phyloP scores from a whole-genome alignment of 1,140 invertebrate genomes.

The Vollenhovia emeryi region DNA sequence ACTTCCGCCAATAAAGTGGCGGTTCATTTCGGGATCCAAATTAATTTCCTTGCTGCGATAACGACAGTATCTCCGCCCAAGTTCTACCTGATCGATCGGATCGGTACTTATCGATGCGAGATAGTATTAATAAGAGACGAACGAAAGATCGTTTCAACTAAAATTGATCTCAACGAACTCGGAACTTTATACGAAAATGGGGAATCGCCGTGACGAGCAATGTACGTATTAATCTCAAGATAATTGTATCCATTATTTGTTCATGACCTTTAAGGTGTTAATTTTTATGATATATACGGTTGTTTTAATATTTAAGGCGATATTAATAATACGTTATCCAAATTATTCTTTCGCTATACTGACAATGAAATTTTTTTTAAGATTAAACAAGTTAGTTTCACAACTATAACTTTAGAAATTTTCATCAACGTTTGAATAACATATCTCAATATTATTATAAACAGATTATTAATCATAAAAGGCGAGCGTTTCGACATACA shows the following conservation, averaged over 20 bases:
- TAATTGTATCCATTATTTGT: neutral
- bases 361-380: neutral
- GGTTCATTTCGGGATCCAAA: slow-evolving; percentile 62
- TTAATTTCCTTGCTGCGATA: slow-evolving; percentile 68
- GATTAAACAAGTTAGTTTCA: neutral
- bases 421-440: too few relatives aligned
- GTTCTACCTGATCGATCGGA: slow-evolving; percentile 57
- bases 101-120: slow-evolving; percentile 35
- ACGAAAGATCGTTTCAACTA: slow-evolving; percentile 11
- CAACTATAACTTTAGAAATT: neutral
- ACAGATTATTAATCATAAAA: too few relatives aligned
- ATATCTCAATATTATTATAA: neutral
- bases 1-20: slow-evolving; percentile 65
- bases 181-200: neutral
- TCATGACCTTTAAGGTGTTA: neutral
- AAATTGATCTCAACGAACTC: neutral
- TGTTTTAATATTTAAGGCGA: neutral
- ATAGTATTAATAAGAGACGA: slow-evolving; percentile 35
- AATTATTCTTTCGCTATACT: neutral
- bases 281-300: neutral
- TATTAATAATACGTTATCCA: neutral
- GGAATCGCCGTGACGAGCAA: neutral
- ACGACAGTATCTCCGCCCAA: slow-evolving; percentile 55
- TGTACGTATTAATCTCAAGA: neutral
- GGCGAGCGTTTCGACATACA: too few relatives aligned